Conservation (phyloP, 1,140 invertebrate genomes). For the Diachasma alloeum region DNA sequence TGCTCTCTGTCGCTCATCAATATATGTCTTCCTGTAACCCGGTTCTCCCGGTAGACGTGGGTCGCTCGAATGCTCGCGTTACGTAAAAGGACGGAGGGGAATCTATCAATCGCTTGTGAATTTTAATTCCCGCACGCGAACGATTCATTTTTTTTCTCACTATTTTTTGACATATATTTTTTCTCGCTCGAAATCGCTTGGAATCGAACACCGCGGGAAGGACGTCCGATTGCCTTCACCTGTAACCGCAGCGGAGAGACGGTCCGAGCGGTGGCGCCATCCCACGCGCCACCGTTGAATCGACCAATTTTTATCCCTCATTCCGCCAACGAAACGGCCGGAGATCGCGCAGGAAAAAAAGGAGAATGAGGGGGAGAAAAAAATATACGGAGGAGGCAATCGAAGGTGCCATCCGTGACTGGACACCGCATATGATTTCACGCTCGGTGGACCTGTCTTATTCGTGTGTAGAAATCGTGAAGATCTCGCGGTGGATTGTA, state of each 20-base stretch:
- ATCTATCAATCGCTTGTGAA: no score
- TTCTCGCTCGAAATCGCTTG: neutral
- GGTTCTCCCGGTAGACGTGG: neutral
- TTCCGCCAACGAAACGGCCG: neutral
- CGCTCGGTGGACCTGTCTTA: constrained; percentile 58
- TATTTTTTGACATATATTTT: no score
- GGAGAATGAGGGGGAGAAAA: constrained; percentile 10
- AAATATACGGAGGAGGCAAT: constrained; percentile 34
- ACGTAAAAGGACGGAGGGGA: constrained; percentile 42
- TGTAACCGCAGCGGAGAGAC: neutral
- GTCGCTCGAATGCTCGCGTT: constrained; percentile 36
- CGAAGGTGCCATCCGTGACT: constrained; percentile 65
- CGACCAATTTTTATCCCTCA: neutral
- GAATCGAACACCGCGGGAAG: neutral
- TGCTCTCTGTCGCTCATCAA: constrained; percentile 26
- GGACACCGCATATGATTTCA: constrained; percentile 66
- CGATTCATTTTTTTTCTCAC: no score
- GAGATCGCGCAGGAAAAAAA: constrained; percentile 12
- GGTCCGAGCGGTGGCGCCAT: neutral
- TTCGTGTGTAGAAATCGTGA: constrained; percentile 67
- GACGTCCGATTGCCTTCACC: neutral
- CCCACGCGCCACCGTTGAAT: neutral
- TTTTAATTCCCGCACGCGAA: no score
- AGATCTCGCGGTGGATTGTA: constrained; percentile 63
- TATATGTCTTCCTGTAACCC: constrained; percentile 4